A percentile compares a stretch with the other conserved stretches of the same genome.
These are phyloP conservation scores for Polypedilum vanderplanki DNA, from an alignment of 1,140 invertebrate species.

Conservation along the genomic window DNA sequence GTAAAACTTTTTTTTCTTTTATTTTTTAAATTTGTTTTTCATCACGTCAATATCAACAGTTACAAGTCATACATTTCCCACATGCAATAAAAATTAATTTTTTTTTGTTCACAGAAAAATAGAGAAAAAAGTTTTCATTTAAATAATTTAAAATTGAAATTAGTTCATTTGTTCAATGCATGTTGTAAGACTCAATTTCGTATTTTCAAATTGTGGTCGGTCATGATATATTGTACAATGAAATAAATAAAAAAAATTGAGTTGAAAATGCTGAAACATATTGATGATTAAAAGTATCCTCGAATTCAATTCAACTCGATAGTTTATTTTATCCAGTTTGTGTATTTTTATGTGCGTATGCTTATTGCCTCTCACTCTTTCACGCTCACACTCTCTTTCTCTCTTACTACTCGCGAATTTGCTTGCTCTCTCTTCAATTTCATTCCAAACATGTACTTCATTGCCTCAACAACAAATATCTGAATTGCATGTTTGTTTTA, in stretches of 20 bases:
- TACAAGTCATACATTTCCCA: not conserved
- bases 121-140: not conserved
- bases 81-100: conserved; percentile 7
- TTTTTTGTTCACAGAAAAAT: not conserved
- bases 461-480: not conserved
- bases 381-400: too few relatives aligned
- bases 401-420: not conserved
- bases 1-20: too few relatives aligned
- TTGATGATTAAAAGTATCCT: conserved; percentile 23
- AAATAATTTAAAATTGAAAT: conserved; percentile 29
- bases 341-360: not conserved
- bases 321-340: too few relatives aligned
- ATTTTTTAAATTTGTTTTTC: too few relatives aligned
- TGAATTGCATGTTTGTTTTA: conserved; percentile 28
- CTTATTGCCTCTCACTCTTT: not conserved
- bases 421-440: not conserved
- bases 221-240: not conserved
- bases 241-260: conserved; percentile 14
- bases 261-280: not conserved
- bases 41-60: not conserved
- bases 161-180: not conserved
- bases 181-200: not conserved
- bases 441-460: not conserved
- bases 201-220: not conserved
- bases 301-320: not conserved